A percentile compares a stretch with the other conserved stretches of the same genome.
These are phyloP conservation scores for Ariolimax columbianus DNA, from an alignment of 2,888 invertebrate genomes.

Conservation along the genomic window DNA sequence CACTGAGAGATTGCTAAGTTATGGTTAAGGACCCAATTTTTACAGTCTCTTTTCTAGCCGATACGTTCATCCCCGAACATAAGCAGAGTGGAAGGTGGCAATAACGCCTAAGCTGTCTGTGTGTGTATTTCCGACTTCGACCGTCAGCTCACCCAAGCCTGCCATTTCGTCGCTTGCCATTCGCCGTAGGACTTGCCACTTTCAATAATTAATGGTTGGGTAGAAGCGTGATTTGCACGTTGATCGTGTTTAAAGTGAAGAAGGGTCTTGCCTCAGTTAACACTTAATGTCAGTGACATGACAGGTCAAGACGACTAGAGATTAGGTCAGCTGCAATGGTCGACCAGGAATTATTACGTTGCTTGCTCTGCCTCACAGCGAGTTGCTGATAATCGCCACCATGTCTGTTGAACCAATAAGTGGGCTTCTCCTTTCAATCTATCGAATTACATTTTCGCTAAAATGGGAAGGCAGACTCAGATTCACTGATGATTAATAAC, in stretches of 20 bases:
- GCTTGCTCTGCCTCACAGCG: too few relatives aligned
- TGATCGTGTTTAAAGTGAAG: neutral
- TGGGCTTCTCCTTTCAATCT: too few relatives aligned
- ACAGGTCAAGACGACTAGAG: neutral
- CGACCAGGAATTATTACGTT: neutral
- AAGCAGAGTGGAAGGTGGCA: slow-evolving; percentile 39
- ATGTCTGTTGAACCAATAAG: too few relatives aligned
- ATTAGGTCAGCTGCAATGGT: neutral
- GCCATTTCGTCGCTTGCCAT: slow-evolving; percentile 40
- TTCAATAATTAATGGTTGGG: too few relatives aligned
- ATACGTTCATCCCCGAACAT: slow-evolving; percentile 38
- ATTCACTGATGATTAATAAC: neutral
- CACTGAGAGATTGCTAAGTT: slow-evolving; percentile 25
- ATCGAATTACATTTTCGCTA: too few relatives aligned
- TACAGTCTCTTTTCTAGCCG: slow-evolving; percentile 40
- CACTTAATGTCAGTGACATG: neutral
- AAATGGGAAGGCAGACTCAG: neutral
- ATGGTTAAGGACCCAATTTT: slow-evolving; percentile 28
- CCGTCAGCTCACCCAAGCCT: slow-evolving; percentile 43
- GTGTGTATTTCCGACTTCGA: slow-evolving; percentile 36
- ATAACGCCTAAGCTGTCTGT: slow-evolving; percentile 44
- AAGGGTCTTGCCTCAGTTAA: neutral
- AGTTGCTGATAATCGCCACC: too few relatives aligned
- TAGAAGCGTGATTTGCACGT: too few relatives aligned
- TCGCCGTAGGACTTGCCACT: slow-evolving; percentile 32